Conservation (phyloP, 64 coral and sea anemone genomes). For the Montipora foliosa region DNA sequence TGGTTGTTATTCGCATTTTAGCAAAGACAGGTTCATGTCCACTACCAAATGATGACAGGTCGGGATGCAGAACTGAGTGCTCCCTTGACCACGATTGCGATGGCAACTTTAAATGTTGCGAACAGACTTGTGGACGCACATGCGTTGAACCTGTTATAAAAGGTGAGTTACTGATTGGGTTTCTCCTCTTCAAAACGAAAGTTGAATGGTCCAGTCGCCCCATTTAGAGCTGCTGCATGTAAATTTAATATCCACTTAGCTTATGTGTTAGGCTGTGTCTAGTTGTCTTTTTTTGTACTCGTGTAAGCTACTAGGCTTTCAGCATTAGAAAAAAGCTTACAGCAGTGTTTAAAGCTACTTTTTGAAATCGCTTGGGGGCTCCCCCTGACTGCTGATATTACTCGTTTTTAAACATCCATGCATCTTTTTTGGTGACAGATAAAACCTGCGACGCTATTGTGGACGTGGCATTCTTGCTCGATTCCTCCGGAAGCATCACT, state of each 20-base stretch:
- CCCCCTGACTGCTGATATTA: too few relatives aligned
- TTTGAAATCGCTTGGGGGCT: too few relatives aligned
- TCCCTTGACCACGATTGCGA: conserved; percentile 58
- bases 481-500: conserved; percentile 90
- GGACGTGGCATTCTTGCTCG: conserved; percentile 78
- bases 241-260: too few relatives aligned
- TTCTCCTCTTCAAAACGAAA: not conserved
- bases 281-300: not conserved
- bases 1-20: not conserved
- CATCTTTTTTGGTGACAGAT: not conserved
- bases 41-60: not conserved
- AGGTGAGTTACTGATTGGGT: not conserved
- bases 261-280: not conserved
- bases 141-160: conserved; percentile 42
- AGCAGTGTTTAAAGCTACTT: too few relatives aligned
- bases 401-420: not conserved
- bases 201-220: too few relatives aligned
- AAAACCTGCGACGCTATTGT: conserved; percentile 48
- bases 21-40: conserved; percentile 53
- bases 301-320: too few relatives aligned
- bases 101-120: conserved; percentile 55
- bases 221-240: too few relatives aligned
- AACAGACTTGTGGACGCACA: conserved; percentile 21
- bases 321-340: too few relatives aligned
- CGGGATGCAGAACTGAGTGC: conserved; percentile 38